Evolutionary conservation across 2,888 invertebrate species (phyloP), one percentile per base, ranked within the genome.

Genomic region (Athalia circularis): DNA sequence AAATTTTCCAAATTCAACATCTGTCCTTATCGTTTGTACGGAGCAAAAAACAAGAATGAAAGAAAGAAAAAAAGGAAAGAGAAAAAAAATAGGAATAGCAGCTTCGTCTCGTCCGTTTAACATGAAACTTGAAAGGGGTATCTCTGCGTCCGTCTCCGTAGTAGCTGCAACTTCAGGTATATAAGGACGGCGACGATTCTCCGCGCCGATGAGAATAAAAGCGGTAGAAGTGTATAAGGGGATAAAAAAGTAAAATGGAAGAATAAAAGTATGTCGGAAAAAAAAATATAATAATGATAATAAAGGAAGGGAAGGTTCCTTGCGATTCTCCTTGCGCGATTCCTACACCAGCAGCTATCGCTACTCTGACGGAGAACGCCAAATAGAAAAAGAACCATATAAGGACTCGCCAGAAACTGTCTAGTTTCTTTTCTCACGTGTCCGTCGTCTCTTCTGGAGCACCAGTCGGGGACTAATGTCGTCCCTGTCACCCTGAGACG

Each of bases 371-470:
- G 29, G 52, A 29, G 52, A 59, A 9, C 50, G n/a, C 75, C 62
- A 64, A 75, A 75, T 75, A 78, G 78, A 72, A 78, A 78, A 78
- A 68, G 65, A 45, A 45, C 64, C 78, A 9, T 78, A 74, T 78
- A 78, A 65, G 78, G 78, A 62, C 62, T 62, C 64, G 72, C 50
- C 65, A 62, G 64, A 70, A 54, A 74, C 68, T 52, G 68, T 74
- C 65, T 70, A 68, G 78, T 64, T 78, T 78, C 72, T 78, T 78
- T 78, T 78, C 78, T 74, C 78, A 74, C 78, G 57, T 78, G 78
- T 72, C 77, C 61, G 43, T 68, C 68, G 29, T 29, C 29, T 29
- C 29, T 29, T 59, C 57, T 45, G 59, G 4, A 11, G 45, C 72
- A 52, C 50, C 68, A 43, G 68, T 68, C 68, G 11, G 29, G 68